These are phyloP conservation scores for Halcyon malimbica DNA, from an alignment of 2,113 vertebrate species.

Conservation along the genomic window DNA sequence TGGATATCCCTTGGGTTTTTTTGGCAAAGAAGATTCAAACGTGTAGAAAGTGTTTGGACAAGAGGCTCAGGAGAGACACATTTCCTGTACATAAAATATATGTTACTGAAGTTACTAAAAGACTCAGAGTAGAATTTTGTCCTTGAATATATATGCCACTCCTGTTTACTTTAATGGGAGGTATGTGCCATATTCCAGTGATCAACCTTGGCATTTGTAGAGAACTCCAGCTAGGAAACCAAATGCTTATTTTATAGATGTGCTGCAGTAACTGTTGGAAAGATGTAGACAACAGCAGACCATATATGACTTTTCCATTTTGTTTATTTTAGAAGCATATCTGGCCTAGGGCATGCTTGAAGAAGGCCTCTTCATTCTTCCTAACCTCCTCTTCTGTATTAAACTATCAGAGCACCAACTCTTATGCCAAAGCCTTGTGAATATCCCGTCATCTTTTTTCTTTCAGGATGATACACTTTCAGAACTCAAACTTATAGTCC, in stretches of 20 bases:
- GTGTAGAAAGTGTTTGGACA: background rate
- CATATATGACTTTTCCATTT: background rate
- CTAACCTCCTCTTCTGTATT: background rate
- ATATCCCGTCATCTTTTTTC: background rate
- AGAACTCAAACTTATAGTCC: background rate
- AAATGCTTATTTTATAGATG: constrained; percentile 13
- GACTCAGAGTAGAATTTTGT: background rate
- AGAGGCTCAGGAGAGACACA: background rate
- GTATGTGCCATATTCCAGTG: background rate
- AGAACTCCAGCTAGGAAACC: constrained; percentile 38
- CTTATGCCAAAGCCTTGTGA: background rate
- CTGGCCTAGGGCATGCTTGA: background rate
- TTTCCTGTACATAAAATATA: background rate
- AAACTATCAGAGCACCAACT: background rate
- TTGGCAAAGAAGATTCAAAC: background rate
- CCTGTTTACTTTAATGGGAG: background rate
- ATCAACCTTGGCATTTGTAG: constrained; percentile 6
- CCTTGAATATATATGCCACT: background rate
- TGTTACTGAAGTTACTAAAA: background rate
- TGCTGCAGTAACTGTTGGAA: background rate
- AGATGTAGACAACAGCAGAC: background rate
- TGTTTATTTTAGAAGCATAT: background rate
- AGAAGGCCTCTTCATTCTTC: background rate
- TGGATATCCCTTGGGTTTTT: fast-evolving
- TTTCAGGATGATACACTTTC: background rate